These are phyloP conservation scores for Falco punctatus DNA, from an alignment of 2,113 vertebrate species.

Conservation along the genomic window DNA sequence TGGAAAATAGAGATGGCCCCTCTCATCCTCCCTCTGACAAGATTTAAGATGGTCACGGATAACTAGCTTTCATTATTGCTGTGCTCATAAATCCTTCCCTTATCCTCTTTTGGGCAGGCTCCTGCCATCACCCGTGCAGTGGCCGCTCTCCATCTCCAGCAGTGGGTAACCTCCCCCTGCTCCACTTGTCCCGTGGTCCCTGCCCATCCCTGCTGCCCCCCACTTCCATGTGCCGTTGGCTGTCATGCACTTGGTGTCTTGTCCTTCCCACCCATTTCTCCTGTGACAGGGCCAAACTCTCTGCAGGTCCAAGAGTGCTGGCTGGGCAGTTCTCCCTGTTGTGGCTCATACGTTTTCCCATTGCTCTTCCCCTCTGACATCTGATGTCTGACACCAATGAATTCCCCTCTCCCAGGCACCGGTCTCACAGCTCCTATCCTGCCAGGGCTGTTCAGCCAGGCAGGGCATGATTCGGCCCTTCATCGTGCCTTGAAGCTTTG, in stretches of 20 bases:
- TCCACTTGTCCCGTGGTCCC: accelerated
- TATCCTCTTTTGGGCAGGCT: accelerated
- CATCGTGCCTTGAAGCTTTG: not conserved
- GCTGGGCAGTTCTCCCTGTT: not conserved
- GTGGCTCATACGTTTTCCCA: not conserved
- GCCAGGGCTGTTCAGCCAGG: not conserved
- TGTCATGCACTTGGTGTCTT: not conserved
- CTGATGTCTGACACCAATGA: no score
- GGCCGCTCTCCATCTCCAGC: accelerated
- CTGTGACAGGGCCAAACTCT: not conserved
- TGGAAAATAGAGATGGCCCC: not conserved
- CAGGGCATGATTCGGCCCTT: not conserved
- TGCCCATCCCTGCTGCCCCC: not conserved
- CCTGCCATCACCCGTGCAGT: not conserved
- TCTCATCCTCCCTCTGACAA: slow-evolving; percentile 9
- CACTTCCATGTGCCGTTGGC: accelerated
- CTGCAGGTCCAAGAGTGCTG: not conserved
- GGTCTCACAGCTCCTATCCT: not conserved
- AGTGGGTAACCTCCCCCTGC: not conserved
- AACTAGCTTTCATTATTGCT: slow-evolving; percentile 23
- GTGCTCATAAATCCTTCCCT: not conserved
- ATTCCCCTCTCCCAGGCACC: not conserved
- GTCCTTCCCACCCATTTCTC: not conserved
- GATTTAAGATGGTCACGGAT: slow-evolving; percentile 15
- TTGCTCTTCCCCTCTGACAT: not conserved